Evolutionary conservation across 2,113 vertebrate species (phyloP), one percentile per base, ranked within the genome.

Genomic region (Gobio gobio): DNA sequence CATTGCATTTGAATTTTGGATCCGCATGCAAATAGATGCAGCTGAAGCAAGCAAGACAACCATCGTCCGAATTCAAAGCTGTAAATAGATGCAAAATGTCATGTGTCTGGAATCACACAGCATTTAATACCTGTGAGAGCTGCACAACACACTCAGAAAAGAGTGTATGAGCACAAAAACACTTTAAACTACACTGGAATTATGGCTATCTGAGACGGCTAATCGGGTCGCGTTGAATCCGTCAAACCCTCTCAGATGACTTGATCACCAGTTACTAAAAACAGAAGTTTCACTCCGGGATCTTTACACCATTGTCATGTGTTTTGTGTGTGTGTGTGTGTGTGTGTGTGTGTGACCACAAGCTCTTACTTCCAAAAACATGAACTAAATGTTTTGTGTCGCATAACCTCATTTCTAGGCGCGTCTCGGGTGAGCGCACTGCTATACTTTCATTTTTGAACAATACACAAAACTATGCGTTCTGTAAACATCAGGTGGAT

Each of bases 71-170:
- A 5, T 56, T 56, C 18, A 56, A 68, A 68, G 33, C 29, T 40
- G 66, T 40, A 43, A 70, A 70, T 36, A 70, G 14, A 8, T 14
- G 40, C 1, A 73, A 24, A 24, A 73, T 77, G 49, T 77, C 74
- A 20, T 22, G 54, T 8, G 54, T 56, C 18, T 56, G 18, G 7
- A 22, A 22, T 56, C 49, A 20, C 4, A 18, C 14, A 64, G 2
- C 61, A 82, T 82, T 51, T 66, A 82, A 51, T 68, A 26, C 79
- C 61, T 51, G 79, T 82, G 79, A 82, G 79, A 82, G 18, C 61
- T 51, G 26, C 61, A 4, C 2, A n/a, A 81, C 64, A 24, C 76
- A 36, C 18, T 78, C 29, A 20, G 24, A 58, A 58, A 45, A 45
- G 22, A 58, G 29, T 58, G n/a, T 40, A 40, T 40, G 76, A 24